Evolutionary conservation across 2,797 vertebrate genomes (phyloP).

Genomic region (Gobio occitaniae): DNA sequence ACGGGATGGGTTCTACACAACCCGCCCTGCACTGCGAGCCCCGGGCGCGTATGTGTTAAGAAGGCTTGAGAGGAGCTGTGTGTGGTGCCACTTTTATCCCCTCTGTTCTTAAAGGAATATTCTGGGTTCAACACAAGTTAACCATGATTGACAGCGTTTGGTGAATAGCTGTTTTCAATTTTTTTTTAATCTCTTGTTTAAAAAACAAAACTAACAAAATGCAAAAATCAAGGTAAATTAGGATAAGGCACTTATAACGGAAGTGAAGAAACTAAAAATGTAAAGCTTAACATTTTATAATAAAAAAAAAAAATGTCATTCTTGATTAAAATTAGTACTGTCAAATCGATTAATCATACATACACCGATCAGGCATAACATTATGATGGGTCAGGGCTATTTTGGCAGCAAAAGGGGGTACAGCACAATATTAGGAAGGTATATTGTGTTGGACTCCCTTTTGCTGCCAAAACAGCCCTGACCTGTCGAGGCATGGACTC

Average conservation of each 20-base stretch:
- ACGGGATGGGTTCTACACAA: constrained; percentile 28
- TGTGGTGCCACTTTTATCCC: neutral
- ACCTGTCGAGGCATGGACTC: too few relatives aligned
- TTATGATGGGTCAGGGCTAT: too few relatives aligned
- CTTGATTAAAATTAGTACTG: neutral
- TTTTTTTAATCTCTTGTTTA: neutral
- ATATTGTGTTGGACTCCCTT: too few relatives aligned
- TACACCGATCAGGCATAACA: too few relatives aligned
- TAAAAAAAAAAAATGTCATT: neutral
- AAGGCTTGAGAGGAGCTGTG: constrained; percentile 59
- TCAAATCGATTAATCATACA: too few relatives aligned
- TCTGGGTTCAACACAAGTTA: neutral
- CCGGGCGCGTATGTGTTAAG: constrained; percentile 53
- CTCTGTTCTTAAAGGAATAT: neutral
- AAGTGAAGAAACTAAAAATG: neutral
- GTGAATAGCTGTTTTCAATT: neutral
- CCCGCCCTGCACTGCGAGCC: neutral
- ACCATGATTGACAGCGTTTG: neutral
- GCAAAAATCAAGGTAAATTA: neutral
- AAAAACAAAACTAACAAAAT: neutral
- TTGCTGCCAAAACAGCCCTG: too few relatives aligned
- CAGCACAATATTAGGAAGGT: too few relatives aligned
- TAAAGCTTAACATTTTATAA: too few relatives aligned
- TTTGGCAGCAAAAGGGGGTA: too few relatives aligned
- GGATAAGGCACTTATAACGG: neutral